Base-by-base conservation (phyloP, 2,888 invertebrate genomes). In the Tetropium fuscum region DNA sequence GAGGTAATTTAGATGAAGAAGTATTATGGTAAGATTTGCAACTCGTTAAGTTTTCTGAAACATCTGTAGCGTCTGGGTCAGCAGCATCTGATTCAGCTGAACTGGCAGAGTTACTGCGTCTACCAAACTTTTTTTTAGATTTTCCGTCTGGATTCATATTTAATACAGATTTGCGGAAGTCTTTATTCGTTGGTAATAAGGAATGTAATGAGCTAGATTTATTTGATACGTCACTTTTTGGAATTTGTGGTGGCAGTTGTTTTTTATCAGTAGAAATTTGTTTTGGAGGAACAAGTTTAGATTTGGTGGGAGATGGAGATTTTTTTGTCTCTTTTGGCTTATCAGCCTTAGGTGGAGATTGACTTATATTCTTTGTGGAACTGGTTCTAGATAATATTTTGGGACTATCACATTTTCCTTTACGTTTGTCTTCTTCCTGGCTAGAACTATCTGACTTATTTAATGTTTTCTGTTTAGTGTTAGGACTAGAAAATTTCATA, bases 101-200 rank as follows among this genome's bases (percentile, higher is more conserved):
- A 71, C 84, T 84, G 10, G 78, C 82, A 1, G 85, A 84, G 43
- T 80, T 74, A 64, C 83, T 85, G 40, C 84, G 73, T 55, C 79
- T 77, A 5, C 83, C 73, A n/a, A 82, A 53, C 80, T 81, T 53
- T 79, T 76, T 79, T 44, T 74, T 75, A 8, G 64, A 53, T 61
- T 74, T 77, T 13, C 76, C 77, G 20, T 82, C 82, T 2, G 84
- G 82, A 38, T 84, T 86, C 82, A 90, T 89, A 78, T 91, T 92
- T 8, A 91, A 77, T 0, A 88, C 87, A 0, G 91, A 91, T 77
- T 92, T 91, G 25, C 91, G 83, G 69, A 90, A 90, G 76, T 90
- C 90, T 80, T 91, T 91, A 77, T 91, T 91, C 15, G 87, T 84
- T 68, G 83, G 81, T 61, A 80, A 82, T 27, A 75, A 66, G 55